Evolutionary conservation across 2,888 invertebrate species (phyloP), one percentile per base, ranked within the genome.

Genomic region (Amphipyra tragopoginis): DNA sequence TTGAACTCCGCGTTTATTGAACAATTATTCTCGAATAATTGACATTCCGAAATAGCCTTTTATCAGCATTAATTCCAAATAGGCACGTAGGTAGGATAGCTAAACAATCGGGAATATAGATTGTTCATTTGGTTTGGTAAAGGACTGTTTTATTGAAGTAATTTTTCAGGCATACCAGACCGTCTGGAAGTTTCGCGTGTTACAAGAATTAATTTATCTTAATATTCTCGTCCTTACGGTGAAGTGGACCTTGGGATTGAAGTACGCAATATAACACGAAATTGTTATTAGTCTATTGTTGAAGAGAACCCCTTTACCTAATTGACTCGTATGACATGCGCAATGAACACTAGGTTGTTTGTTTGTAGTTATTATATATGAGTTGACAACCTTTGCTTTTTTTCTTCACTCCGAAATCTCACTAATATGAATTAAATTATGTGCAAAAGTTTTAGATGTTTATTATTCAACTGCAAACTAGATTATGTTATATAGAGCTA

Each of bases 141-240:
- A 29, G 8, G 36, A 40, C 33, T 38, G 34, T 48, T 61, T 54
- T 55, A 74, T 74, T 74, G 44, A 55, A 33, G 44, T 42, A 55
- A 69, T 73, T 73, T 73, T 69, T 72, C 49, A 73, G 61, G 0
- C 43, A 69, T 60, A 10, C 68, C 59, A 68, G 68, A 50, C 59
- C 8, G 59, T 54, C 47, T 67, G 42, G 29, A 29, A 39, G 45
- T 29, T 50, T 53, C 10, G 0, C 51, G 58, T 57, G 39, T 42
- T 6, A 43, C 40, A 38, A 66, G 49, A 58, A 45, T 66, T 58
- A 45, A 67, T 58, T 72, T 42, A 48, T 52, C 51, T 45, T 52
- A 49, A 49, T 66, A 29, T 7, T 29, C 4, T 29, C 29, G 42
- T 36, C 47, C 14, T 51, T 8, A 6, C 15, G 29, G 38, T 29